phyloP scores from a whole-genome alignment of 2,797 vertebrate species.

The Chelidonichthys spinosus region DNA sequence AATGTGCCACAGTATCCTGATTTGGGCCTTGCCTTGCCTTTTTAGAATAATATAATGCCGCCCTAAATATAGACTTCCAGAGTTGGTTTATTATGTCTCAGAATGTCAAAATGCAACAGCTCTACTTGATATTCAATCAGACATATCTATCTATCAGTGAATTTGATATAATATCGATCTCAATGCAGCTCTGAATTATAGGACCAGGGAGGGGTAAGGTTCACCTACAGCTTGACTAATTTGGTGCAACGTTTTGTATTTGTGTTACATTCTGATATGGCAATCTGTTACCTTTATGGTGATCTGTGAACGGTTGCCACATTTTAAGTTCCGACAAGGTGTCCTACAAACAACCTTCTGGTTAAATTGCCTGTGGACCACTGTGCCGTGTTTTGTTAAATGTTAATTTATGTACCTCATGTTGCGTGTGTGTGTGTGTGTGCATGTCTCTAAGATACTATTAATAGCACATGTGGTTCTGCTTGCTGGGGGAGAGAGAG shows the following conservation, averaged over 20 bases:
- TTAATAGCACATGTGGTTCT: slow-evolving; percentile 76
- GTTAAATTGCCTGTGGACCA: slow-evolving; percentile 78
- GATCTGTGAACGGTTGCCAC: slow-evolving; percentile 24
- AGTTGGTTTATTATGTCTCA: slow-evolving; percentile 31
- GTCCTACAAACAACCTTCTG: slow-evolving; percentile 84
- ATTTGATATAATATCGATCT: slow-evolving; percentile 24
- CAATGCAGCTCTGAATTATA: slow-evolving; percentile 17
- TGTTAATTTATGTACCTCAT: slow-evolving; percentile 86
- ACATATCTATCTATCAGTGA: not conserved
- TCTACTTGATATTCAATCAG: slow-evolving; percentile 6
- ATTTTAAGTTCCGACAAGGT: slow-evolving; percentile 60
- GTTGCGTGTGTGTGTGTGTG: slow-evolving; percentile 79
- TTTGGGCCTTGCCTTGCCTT: slow-evolving; percentile 19
- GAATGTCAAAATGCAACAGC: slow-evolving; percentile 14
- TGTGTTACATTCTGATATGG: slow-evolving; percentile 21
- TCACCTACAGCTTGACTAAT: slow-evolving; percentile 27
- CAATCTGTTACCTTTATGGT: slow-evolving; percentile 24
- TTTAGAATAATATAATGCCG: slow-evolving; percentile 22
- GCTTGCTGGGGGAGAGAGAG: slow-evolving; percentile 59
- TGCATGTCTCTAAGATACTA: slow-evolving; percentile 75
- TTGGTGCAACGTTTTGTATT: slow-evolving; percentile 29
- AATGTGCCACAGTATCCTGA: slow-evolving; percentile 25
- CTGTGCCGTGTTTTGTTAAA: slow-evolving; percentile 73
- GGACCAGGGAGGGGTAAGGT: not conserved
- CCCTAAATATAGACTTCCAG: slow-evolving; percentile 29